phyloP scores from a whole-genome alignment of 2,113 vertebrate species.

The Ploceus nigricollis region DNA sequence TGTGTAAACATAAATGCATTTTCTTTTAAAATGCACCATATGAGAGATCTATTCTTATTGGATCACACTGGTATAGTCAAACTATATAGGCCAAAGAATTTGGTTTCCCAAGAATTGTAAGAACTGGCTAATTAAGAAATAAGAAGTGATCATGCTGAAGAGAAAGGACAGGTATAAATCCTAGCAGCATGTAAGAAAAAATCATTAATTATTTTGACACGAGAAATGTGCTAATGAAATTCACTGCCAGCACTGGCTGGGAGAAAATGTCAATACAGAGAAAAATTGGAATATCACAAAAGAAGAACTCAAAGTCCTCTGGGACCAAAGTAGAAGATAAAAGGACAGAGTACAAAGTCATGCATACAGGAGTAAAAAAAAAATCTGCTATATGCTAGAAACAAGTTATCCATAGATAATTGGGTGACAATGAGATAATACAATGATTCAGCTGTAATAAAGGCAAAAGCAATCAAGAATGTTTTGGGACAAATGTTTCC shows the following conservation, averaged over 20 bases:
- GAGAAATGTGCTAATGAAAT: not conserved
- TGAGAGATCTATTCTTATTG: not conserved
- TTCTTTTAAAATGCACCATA: not conserved
- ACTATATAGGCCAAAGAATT: not conserved
- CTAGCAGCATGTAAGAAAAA: not conserved
- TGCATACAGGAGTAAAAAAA: not conserved
- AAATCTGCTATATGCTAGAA: not conserved
- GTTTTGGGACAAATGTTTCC: not conserved
- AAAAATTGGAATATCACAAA: not conserved
- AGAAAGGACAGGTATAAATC: not conserved
- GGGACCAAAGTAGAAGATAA: not conserved
- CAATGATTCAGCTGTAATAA: not conserved
- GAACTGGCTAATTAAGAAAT: not conserved
- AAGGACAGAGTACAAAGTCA: constrained; percentile 29
- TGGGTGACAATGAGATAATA: not conserved
- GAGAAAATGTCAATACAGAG: not conserved
- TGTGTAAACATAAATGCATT: not conserved
- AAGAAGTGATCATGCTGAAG: not conserved
- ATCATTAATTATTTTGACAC: not conserved
- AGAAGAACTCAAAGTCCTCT: not conserved
- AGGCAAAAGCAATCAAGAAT: not conserved
- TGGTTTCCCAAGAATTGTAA: not conserved
- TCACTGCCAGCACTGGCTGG: not conserved
- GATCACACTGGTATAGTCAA: not conserved
- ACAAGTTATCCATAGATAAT: not conserved